Evolutionary conservation across 2,888 invertebrate species (phyloP).

Genomic region (Coelopa pilipes): DNA sequence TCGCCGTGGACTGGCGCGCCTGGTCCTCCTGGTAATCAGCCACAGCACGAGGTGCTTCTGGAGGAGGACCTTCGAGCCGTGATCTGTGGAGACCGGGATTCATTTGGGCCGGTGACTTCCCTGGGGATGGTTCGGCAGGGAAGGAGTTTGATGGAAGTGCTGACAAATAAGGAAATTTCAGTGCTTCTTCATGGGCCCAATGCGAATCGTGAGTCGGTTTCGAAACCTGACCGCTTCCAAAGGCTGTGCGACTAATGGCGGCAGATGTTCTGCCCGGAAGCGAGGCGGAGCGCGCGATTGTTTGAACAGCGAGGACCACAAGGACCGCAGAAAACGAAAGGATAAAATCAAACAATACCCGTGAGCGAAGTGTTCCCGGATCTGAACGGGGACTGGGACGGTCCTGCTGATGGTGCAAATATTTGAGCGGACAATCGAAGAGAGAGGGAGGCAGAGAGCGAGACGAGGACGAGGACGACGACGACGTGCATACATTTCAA

Average conservation of each 20-base stretch:
- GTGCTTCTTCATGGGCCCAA: background rate
- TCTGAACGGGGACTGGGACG: too few species aligned
- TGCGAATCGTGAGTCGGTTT: too few species aligned
- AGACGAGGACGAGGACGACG: background rate
- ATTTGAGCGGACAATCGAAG: slow-evolving; percentile 29
- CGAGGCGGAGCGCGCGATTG: background rate
- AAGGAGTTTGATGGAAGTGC: too few species aligned
- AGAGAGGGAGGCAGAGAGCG: background rate
- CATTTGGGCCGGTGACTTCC: too few species aligned
- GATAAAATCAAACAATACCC: slow-evolving; percentile 40
- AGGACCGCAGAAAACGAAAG: slow-evolving; percentile 37
- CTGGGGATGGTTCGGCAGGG: too few species aligned
- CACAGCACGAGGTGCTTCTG: too few species aligned
- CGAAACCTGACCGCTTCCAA: too few species aligned
- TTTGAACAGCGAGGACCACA: slow-evolving; percentile 31
- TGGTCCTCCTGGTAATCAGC: background rate
- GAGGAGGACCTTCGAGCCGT: background rate
- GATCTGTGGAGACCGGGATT: background rate
- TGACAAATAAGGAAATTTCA: background rate
- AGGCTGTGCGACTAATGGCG: too few species aligned
- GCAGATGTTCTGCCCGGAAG: background rate
- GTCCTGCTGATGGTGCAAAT: slow-evolving; percentile 35
- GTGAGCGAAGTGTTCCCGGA: background rate
- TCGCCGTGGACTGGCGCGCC: background rate
- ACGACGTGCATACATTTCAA: slow-evolving; percentile 39